Conservation (phyloP, 30 jellyfish, hydroid and myxozoan genomes). For the Aurelia sp. region DNA sequence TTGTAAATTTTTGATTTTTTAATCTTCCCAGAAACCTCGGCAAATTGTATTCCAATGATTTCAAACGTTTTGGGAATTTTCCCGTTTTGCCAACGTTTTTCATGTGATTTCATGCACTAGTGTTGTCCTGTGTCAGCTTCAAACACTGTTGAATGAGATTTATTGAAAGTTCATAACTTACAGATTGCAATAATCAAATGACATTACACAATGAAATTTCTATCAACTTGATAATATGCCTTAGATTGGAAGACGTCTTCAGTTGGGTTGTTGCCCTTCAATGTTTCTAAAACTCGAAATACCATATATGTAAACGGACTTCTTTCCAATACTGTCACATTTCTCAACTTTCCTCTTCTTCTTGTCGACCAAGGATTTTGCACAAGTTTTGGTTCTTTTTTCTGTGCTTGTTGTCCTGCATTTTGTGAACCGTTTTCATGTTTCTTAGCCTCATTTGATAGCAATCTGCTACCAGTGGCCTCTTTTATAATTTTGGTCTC, state of each 20-base stretch:
- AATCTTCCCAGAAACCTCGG: no score
- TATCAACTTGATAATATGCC: slow-evolving; percentile 66
- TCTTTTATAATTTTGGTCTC: neutral
- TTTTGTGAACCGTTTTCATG: neutral
- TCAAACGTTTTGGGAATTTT: no score
- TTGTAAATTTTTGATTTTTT: no score
- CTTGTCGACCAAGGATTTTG: slow-evolving; percentile 74
- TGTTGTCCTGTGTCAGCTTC: no score
- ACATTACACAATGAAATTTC: slow-evolving; percentile 73
- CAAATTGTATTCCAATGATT: no score
- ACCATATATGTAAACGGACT: slow-evolving; percentile 89
- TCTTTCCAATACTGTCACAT: slow-evolving; percentile 38
- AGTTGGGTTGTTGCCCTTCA: slow-evolving; percentile 51
- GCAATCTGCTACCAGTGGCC: neutral
- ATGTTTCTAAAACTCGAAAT: slow-evolving; percentile 77
- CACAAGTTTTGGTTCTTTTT: slow-evolving; percentile 44
- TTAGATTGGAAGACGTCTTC: slow-evolving; percentile 36
- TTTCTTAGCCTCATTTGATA: neutral
- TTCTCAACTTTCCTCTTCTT: slow-evolving; percentile 72
- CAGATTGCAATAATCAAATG: neutral
- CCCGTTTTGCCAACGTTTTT: no score
- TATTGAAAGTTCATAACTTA: no score
- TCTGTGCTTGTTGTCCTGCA: neutral
- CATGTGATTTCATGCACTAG: no score
- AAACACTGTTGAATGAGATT: no score